Evolutionary conservation across 2,888 invertebrate genomes (phyloP).

Genomic region (Ryuthela nishihirai): DNA sequence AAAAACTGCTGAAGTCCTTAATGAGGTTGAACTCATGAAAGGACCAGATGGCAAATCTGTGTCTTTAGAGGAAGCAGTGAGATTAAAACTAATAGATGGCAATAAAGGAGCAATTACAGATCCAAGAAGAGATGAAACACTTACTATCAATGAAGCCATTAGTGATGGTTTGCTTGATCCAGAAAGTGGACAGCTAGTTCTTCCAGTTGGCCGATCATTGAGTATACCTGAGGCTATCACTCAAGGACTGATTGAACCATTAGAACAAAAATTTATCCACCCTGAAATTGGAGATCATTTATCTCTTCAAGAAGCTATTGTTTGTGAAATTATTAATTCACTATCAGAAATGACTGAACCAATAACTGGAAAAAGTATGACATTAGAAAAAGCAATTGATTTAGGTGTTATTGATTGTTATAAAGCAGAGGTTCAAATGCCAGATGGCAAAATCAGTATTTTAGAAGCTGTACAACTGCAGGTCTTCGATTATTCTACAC

Average conservation of each 20-base stretch:
- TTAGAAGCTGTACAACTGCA: conserved; percentile 38
- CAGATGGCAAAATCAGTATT: conserved; percentile 42
- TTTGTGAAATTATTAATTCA: conserved; percentile 64
- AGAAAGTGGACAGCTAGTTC: conserved; percentile 65
- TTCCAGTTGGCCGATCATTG: conserved; percentile 74
- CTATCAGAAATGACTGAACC: conserved; percentile 64
- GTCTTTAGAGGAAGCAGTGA: conserved; percentile 71
- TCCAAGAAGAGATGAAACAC: conserved; percentile 70
- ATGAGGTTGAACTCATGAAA: conserved; percentile 53
- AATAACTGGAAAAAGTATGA: conserved; percentile 62
- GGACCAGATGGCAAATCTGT: conserved; percentile 57
- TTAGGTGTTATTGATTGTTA: conserved; percentile 50
- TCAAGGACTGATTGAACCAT: conserved; percentile 77
- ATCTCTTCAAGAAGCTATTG: conserved; percentile 75
- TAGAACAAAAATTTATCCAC: conserved; percentile 71
- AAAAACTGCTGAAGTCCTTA: conserved; percentile 67
- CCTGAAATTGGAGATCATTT: conserved; percentile 78
- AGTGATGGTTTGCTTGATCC: conserved; percentile 75
- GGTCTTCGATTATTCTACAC: conserved; percentile 52
- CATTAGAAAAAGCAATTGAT: conserved; percentile 63
- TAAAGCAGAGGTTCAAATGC: conserved; percentile 45
- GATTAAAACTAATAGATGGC: conserved; percentile 65
- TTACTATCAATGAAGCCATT: conserved; percentile 80
- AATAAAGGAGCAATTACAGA: conserved; percentile 74
- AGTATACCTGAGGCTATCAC: conserved; percentile 77